These are phyloP conservation scores for Neoseiulus cucumeris DNA, from an alignment of 1,140 invertebrate genomes.

Conservation along the genomic window DNA sequence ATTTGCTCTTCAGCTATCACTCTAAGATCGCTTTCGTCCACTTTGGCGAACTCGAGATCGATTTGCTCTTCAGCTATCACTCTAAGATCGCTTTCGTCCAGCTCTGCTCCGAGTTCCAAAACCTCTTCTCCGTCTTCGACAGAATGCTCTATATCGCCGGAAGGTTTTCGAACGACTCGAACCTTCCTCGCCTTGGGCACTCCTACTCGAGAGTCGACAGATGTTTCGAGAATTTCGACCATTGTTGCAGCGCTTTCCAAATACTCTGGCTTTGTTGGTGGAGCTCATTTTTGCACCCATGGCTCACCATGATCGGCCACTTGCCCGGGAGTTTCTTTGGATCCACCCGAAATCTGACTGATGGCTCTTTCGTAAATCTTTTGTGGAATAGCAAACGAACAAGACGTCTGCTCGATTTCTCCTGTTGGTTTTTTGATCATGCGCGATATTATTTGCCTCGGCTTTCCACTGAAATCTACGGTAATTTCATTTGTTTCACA, in stretches of 20 bases:
- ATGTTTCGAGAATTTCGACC: not conserved
- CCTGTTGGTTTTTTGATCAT: not conserved
- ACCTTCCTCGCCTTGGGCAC: not conserved
- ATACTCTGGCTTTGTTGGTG: no score
- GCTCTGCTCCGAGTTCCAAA: not conserved
- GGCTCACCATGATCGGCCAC: no score
- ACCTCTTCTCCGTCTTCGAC: not conserved
- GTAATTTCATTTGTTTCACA: not conserved
- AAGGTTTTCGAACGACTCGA: not conserved
- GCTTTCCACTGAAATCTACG: not conserved
- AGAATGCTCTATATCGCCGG: not conserved
- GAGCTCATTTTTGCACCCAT: no score
- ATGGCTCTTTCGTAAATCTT: no score
- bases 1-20: not conserved
- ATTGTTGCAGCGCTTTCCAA: no score
- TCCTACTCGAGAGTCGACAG: not conserved
- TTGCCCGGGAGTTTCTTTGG: no score
- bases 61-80: not conserved
- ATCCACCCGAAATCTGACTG: no score
- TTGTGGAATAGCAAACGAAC: no score
- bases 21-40: not conserved
- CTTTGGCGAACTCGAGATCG: not conserved
- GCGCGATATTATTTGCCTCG: not conserved
- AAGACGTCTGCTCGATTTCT: not conserved
- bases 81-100: not conserved